phyloP scores from a whole-genome alignment of 2,797 vertebrate species.

The Aplochiton taeniatus region DNA sequence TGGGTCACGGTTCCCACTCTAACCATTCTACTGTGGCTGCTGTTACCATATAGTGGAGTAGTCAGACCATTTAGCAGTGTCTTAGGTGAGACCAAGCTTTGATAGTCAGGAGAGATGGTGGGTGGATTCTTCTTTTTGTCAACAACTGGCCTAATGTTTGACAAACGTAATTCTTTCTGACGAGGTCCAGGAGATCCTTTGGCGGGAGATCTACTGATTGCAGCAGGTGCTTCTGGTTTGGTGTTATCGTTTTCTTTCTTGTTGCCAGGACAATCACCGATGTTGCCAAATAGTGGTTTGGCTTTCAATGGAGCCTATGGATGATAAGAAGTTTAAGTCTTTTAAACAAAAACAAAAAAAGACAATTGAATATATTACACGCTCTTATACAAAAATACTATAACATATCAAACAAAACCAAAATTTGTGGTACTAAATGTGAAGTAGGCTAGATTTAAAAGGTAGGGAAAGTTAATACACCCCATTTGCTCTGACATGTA shows the following conservation, averaged over 20 bases:
- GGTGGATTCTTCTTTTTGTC: constrained; percentile 6
- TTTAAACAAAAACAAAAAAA: not conserved
- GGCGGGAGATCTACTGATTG: too few species aligned
- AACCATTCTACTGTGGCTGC: not conserved
- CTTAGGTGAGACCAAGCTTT: constrained; percentile 55
- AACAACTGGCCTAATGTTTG: not conserved
- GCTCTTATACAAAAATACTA: too few species aligned
- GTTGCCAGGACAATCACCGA: constrained; percentile 6
- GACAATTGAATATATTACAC: too few species aligned
- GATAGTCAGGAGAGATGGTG: constrained; percentile 31
- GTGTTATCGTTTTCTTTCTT: constrained; percentile 24
- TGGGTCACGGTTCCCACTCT: not conserved
- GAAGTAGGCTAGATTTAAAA: too few species aligned
- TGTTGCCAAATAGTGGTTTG: constrained; percentile 43
- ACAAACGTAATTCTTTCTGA: constrained; percentile 13
- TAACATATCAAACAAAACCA: not conserved
- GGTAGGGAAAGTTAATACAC: too few species aligned
- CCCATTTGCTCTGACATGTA: too few species aligned
- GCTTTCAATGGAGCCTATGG: constrained; percentile 47
- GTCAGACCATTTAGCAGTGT: constrained; percentile 57
- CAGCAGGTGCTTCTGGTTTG: constrained; percentile 1
- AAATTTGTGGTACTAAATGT: not conserved
- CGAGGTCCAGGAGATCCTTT: constrained; percentile 10
- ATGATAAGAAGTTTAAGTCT: not conserved
- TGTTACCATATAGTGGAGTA: constrained; percentile 29